Evolutionary conservation across 2,888 invertebrate genomes (phyloP), one percentile per base, ranked within the genome.

Genomic region (Harpalus rubripes): DNA sequence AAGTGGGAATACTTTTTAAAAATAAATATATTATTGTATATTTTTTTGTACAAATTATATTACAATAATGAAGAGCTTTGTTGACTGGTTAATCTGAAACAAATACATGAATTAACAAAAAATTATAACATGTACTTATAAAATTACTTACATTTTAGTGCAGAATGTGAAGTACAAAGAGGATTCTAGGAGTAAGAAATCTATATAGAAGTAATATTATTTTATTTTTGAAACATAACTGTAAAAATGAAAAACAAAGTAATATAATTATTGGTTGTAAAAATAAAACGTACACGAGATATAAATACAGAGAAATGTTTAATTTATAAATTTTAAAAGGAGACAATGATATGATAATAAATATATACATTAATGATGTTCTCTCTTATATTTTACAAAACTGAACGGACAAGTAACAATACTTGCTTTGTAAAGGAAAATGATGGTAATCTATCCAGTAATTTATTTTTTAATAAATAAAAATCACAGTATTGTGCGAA

Each of bases 281-380:
- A 81, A 81, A 81, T 81, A 81, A 81, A 81, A 81, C 74, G 41
- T 83, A 83, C 76, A 83, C 83, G 59, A 74, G 83, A 80, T 80
- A 80, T 92, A 91, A 92, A 92, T 93, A 92, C 92, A 93, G 92
- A 92, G 91, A 92, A 91, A 91, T 91, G 90, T 92, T 90, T 93
- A 94, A 94, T 95, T 95, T 95, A 95, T 95, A 95, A 95, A 95
- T 94, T 95, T 93, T 92, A 93, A 95, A 94, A 94, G 94, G 94
- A 94, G 94, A 94, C 94, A 94, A 94, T 94, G 94, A 94, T 94
- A 95, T 95, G 94, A 95, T 92, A 90, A 92, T 92, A 92, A 91
- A 92, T 93, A 93, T 92, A 91, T 93, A 93, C 92, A 92, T 90
- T 90, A 90, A 90, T 91, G 91, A 91, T 84, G 84, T 85, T 72